phyloP scores from a whole-genome alignment of 2,888 invertebrate genomes.

The Noctua janthina region DNA sequence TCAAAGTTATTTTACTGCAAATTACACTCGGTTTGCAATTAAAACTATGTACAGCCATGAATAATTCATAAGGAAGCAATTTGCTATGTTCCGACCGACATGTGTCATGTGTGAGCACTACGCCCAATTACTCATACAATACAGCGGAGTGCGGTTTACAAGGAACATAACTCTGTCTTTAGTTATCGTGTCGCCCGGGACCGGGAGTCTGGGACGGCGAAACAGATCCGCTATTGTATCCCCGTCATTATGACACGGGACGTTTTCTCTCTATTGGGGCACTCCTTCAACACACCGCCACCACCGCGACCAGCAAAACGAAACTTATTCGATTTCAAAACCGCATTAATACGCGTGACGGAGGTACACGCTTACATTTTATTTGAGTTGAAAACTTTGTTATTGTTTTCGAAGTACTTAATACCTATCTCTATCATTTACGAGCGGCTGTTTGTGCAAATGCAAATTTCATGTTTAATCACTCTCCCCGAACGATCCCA shows the following conservation, averaged over 20 bases:
- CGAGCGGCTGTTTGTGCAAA: constrained; percentile 76
- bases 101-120: constrained; percentile 68
- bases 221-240: constrained; percentile 64
- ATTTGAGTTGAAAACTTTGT: constrained; percentile 70
- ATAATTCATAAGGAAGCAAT: constrained; percentile 71
- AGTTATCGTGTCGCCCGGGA: constrained; percentile 52
- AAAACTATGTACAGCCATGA: constrained; percentile 48
- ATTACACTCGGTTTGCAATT: constrained; percentile 47
- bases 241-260: constrained; percentile 55
- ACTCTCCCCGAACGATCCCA: constrained; percentile 72
- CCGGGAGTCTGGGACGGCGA: constrained; percentile 42
- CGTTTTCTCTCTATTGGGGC: constrained; percentile 41
- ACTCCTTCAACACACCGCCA: constrained; percentile 37
- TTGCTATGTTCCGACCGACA: constrained; percentile 66
- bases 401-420: constrained; percentile 70
- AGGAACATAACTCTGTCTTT: constrained; percentile 63
- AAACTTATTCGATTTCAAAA: constrained; percentile 63
- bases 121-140: constrained; percentile 70
- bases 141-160: constrained; percentile 61
- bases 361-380: constrained; percentile 63
- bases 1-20: constrained; percentile 38
- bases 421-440: constrained; percentile 72
- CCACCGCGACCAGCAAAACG: constrained; percentile 36
- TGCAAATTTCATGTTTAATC: constrained; percentile 81
- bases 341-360: constrained; percentile 58